These are phyloP conservation scores for Elachura formosa DNA, from an alignment of 2,113 vertebrate genomes.

Conservation along the genomic window DNA sequence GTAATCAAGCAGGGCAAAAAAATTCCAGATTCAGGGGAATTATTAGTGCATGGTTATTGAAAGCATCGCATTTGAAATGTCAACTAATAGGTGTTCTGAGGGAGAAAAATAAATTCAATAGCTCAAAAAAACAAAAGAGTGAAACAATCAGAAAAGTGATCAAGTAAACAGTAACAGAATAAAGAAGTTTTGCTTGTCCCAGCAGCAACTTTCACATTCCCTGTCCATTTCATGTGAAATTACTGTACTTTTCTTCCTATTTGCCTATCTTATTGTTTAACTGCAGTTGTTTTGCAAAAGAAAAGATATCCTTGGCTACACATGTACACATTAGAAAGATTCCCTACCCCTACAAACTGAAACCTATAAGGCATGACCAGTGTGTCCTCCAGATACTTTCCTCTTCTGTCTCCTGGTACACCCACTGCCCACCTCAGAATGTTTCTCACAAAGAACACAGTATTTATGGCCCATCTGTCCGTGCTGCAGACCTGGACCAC, in stretches of 20 bases:
- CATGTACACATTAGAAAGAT: background rate
- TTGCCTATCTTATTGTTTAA: background rate
- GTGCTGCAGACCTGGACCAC: background rate
- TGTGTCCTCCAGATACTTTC: fast-evolving
- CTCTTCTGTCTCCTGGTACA: background rate
- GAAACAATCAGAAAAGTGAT: background rate
- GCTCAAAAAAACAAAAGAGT: background rate
- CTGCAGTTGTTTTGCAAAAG: background rate
- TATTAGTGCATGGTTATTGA: constrained; percentile 64
- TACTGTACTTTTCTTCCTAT: background rate
- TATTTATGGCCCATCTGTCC: background rate
- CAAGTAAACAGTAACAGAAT: background rate
- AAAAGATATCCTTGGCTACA: background rate
- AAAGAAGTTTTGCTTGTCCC: background rate
- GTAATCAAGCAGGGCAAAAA: constrained; percentile 63
- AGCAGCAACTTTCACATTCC: background rate
- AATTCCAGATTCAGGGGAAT: constrained; percentile 46
- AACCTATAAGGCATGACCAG: background rate
- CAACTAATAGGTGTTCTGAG: constrained; percentile 12
- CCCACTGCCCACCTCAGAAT: background rate
- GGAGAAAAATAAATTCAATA: background rate
- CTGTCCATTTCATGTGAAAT: background rate
- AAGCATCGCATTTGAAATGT: constrained; percentile 39
- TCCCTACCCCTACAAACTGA: background rate
- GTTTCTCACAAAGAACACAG: background rate